Conservation (phyloP, 1,140 invertebrate species). For the Tenebrio molitor region DNA sequence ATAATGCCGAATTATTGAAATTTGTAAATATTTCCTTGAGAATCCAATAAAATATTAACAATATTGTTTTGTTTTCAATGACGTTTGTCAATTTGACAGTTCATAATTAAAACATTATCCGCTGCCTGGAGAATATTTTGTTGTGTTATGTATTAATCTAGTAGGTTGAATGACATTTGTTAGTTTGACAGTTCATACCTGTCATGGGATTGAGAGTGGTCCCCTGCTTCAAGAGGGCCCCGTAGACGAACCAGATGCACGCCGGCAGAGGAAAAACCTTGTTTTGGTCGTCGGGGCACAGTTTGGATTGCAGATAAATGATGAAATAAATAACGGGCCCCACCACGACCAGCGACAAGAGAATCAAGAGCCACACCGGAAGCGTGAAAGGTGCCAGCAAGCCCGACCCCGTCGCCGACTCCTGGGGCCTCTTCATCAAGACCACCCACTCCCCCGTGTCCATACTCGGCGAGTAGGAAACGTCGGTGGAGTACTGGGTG, state of each 20-base stretch:
- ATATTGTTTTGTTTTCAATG: too few relatives aligned
- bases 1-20: too few relatives aligned
- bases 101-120: too few relatives aligned
- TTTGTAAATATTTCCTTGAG: too few relatives aligned
- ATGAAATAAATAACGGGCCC: conserved; percentile 85
- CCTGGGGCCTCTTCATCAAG: conserved; percentile 82
- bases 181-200: too few relatives aligned
- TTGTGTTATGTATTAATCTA: too few relatives aligned
- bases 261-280: conserved; percentile 69
- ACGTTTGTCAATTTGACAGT: too few relatives aligned
- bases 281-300: conserved; percentile 67
- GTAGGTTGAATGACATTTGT: too few relatives aligned
- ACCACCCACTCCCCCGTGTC: conserved; percentile 83
- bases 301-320: conserved; percentile 72
- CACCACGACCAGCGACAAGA: conserved; percentile 78
- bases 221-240: conserved; percentile 89
- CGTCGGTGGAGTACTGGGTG: conserved; percentile 69
- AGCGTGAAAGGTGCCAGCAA: conserved; percentile 83
- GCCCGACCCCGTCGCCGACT: conserved; percentile 86
- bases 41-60: too few relatives aligned
- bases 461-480: conserved; percentile 76
- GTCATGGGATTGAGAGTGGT: conserved; percentile 82
- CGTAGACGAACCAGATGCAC: conserved; percentile 90
- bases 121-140: too few relatives aligned
- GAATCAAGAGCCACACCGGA: conserved; percentile 83